A percentile compares a stretch with the other conserved stretches of the same genome.
Evolutionary conservation across 2,797 vertebrate genomes (phyloP).

Genomic region (Linurgus olivaceus): DNA sequence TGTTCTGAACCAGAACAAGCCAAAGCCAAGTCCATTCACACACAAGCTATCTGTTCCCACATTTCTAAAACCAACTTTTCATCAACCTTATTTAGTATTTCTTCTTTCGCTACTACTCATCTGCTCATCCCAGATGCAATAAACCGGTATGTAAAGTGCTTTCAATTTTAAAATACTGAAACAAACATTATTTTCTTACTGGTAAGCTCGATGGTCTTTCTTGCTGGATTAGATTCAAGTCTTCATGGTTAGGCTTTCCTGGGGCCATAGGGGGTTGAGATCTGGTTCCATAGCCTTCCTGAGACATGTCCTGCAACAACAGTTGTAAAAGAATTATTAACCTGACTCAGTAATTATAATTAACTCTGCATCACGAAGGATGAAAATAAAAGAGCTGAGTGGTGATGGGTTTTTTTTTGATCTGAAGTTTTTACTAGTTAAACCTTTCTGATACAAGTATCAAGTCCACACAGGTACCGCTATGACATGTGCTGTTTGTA

Average conservation of each 20-base stretch:
- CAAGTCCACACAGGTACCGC: background rate
- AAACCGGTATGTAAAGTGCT: background rate
- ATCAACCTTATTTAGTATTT: background rate
- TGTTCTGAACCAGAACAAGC: background rate
- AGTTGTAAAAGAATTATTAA: slow-evolving; percentile 31
- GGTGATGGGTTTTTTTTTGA: background rate
- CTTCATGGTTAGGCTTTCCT: slow-evolving; percentile 90
- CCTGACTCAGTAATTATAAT: background rate
- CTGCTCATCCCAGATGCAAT: background rate
- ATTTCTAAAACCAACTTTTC: background rate
- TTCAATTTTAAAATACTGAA: slow-evolving; percentile 5
- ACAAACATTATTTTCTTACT: slow-evolving; percentile 79
- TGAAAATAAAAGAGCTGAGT: background rate
- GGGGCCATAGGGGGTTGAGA: slow-evolving; percentile 86
- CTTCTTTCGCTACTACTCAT: background rate
- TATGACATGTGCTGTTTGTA: background rate
- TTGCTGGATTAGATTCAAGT: slow-evolving; percentile 86
- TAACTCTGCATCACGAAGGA: background rate
- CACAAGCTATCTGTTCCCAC: background rate
- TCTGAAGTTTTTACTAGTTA: background rate
- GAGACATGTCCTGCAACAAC: slow-evolving; percentile 84
- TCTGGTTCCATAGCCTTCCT: slow-evolving; percentile 89
- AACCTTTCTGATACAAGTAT: background rate
- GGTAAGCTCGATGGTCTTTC: slow-evolving; percentile 91
- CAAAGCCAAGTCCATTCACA: background rate